These are phyloP conservation scores for Xestia ashworthii DNA, from an alignment of 2,888 invertebrate species.

Conservation along the genomic window DNA sequence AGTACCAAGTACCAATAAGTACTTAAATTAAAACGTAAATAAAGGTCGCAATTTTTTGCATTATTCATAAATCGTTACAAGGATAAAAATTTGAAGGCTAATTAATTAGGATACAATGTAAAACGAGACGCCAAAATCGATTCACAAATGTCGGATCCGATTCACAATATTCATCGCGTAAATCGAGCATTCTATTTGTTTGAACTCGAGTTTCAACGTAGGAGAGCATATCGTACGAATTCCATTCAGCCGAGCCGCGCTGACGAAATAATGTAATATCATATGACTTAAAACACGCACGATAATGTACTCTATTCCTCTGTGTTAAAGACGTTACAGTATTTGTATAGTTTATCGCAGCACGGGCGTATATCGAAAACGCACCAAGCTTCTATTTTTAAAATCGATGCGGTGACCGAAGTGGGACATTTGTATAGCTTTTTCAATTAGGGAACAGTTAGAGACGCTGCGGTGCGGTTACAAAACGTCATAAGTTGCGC, in stretches of 20 bases:
- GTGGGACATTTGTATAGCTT: slow-evolving; percentile 86
- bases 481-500: slow-evolving; percentile 44
- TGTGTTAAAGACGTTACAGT: slow-evolving; percentile 66
- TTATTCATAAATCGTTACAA: slow-evolving; percentile 58
- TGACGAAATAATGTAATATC: slow-evolving; percentile 73
- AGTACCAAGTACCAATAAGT: too few species aligned
- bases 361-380: slow-evolving; percentile 84
- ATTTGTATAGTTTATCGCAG: slow-evolving; percentile 75
- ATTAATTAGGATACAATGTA: slow-evolving; percentile 70
- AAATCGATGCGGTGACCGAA: slow-evolving; percentile 89
- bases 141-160: slow-evolving; percentile 70
- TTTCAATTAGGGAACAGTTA: slow-evolving; percentile 84
- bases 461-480: slow-evolving; percentile 56
- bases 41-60: slow-evolving; percentile 53
- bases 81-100: slow-evolving; percentile 61
- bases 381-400: slow-evolving; percentile 89
- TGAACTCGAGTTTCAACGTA: slow-evolving; percentile 84
- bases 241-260: slow-evolving; percentile 79
- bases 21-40: slow-evolving; percentile 52
- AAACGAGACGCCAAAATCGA: slow-evolving; percentile 67
- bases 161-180: slow-evolving; percentile 79
- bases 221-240: slow-evolving; percentile 85
- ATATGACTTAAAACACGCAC: slow-evolving; percentile 61
- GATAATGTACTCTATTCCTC: slow-evolving; percentile 73
- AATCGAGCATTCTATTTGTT: slow-evolving; percentile 85